Evolutionary conservation across 2,888 invertebrate species (phyloP), one percentile per base, ranked within the genome.

Genomic region (Lycocerus yunnanus): DNA sequence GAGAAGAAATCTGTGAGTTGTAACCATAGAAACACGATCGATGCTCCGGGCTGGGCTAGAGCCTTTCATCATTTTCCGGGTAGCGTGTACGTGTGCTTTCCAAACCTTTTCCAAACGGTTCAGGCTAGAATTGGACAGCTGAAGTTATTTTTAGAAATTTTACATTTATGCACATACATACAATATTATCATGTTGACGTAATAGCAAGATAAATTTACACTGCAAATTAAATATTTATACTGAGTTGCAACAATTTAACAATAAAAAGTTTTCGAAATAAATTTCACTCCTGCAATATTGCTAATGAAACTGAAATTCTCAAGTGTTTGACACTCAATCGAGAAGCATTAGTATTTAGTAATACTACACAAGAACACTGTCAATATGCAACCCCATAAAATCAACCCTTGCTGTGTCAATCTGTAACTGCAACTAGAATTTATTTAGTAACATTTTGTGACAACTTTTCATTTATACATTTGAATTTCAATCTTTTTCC

Each of bases 1-100:
- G 78, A 77, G 80, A 81, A 79, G 80, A 81, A 80, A 81, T 81
- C 80, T 80, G 77, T 76, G 71, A 73, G 77, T 69, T 66, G 82
- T 82, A 79, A 78, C 81, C 77, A 78, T 79, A 78, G 80, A 75
- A 78, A 81, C 78, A 60, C 73, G 78, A 79, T 79, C 79, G 79
- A 79, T 79, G 73, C 61, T 73, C 77, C 75, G 75, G 75, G 77
- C 77, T 63, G 73, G 71, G 75, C 75, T 59, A 58, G 75, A 74
- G 72, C 77, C 69, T 77, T 77, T 76, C 76, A 76, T 76, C 76
- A 76, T 76, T 76, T 76, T 74, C 76, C 73, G 66, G 76, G 76
- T 69, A 69, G 61, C 72, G 74, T 74, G 69, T 73, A 72, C 76
- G 73, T 73, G 76, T 71, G 73, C 76, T 73, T 68, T 69, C 65